Evolutionary conservation across 2,888 invertebrate genomes (phyloP), one percentile per base, ranked within the genome.

Genomic region (Ctena decussata): DNA sequence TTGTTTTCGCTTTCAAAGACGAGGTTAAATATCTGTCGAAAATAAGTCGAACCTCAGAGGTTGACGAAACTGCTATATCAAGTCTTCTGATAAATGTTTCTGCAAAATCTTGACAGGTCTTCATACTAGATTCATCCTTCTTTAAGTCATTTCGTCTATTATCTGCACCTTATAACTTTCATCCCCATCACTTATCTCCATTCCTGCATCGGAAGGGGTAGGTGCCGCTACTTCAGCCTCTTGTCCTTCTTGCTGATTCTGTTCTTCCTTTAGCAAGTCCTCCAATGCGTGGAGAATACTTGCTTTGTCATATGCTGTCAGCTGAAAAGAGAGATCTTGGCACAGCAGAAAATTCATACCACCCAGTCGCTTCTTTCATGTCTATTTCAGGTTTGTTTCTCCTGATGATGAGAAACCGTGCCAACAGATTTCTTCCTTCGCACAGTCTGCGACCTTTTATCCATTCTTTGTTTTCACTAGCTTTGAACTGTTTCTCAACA

Each of bases 331-430:
- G 12, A 41, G 71, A 71, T 27, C 71, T 15, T 3, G 71, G 41
- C 5, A 71, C 71, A 71, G 71, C 71, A 21, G 44, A 44, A 30
- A 71, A 41, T 21, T 71, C 24, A 71, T 71, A 44, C 21, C 35
- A 3, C 6, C 71, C 71, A 6, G 41, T 44, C 1, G 39, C 41
- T 39, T 71, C 39, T 41, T 71, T 71, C 71, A 71, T 39, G 41
- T 71, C 41, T 44, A 71, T 71, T 44, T 41, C 71, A 44, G 71
- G 41, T n/a, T 41, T n/a, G 44, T 41, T 71, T 41, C 71, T 71
- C 41, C 39, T 41, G 6, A 41, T n/a, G 27, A 71, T 44, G 6
- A 71, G 41, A 71, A 71, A 71, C 12, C 41, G 41, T 18, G 71
- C 71, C 1, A 71, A 18, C 41, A 71, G 41, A 24, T 71, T 71